Conservation (phyloP, 2,797 vertebrate genomes). For the Tympanoctomys barrerae region DNA sequence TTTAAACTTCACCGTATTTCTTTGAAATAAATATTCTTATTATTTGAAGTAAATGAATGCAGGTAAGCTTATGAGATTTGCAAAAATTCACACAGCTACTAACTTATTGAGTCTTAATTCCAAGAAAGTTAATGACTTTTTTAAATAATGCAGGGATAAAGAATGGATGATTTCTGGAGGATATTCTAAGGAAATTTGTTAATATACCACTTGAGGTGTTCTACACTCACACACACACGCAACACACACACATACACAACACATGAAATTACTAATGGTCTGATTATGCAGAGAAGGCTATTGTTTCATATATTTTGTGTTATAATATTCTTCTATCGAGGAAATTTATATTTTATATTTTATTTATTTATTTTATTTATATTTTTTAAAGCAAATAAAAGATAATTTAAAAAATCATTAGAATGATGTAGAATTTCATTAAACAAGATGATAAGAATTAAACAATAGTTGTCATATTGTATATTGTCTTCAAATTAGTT, state of each 20-base stretch:
- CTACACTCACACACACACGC: not conserved
- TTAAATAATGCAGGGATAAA: not conserved
- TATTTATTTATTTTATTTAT: too few relatives aligned
- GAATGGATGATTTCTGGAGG: conserved; percentile 34
- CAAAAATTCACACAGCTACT: not conserved
- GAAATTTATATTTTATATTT: not conserved
- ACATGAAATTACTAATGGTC: not conserved
- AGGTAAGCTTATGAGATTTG: not conserved
- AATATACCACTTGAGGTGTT: not conserved
- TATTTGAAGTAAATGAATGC: not conserved
- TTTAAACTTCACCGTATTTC: not conserved
- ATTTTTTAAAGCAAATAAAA: too few relatives aligned
- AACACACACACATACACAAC: not conserved
- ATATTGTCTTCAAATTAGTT: too few relatives aligned
- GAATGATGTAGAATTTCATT: too few relatives aligned
- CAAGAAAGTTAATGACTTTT: not conserved
- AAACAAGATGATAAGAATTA: too few relatives aligned
- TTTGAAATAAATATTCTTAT: conserved; percentile 43
- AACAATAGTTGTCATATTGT: too few relatives aligned
- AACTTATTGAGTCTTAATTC: not conserved
- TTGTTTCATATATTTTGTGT: conserved; percentile 13
- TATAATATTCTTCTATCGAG: not conserved
- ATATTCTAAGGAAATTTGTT: conserved; percentile 5
- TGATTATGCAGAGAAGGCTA: not conserved
- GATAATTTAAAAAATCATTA: too few relatives aligned